Conservation (phyloP, 37 sponge, comb jelly and placozoan genomes). For the Chondrosia reniformis region DNA sequence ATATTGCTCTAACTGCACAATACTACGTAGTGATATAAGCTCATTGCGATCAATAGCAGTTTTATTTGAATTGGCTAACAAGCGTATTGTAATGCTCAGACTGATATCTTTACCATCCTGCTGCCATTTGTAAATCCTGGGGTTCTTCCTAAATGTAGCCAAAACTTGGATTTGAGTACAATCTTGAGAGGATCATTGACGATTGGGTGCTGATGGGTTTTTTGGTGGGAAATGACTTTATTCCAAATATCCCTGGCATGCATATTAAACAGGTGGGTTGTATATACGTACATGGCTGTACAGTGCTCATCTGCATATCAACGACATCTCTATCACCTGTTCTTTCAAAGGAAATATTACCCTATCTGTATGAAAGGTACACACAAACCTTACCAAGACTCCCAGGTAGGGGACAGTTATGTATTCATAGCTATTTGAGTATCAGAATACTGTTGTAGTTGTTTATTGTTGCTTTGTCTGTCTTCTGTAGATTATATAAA, state of each 20-base stretch:
- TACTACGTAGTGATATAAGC: too few relatives aligned
- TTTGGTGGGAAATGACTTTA: slow-evolving; percentile 97
- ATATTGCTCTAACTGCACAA: too few relatives aligned
- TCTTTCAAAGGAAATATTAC: slow-evolving; percentile 53
- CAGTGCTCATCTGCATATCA: too few relatives aligned
- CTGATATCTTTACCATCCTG: too few relatives aligned
- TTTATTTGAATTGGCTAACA: not conserved
- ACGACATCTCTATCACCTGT: too few relatives aligned
- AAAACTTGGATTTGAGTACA: slow-evolving; percentile 70
- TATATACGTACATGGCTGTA: not conserved
- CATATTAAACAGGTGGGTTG: slow-evolving; percentile 85
- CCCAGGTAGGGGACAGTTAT: slow-evolving; percentile 45
- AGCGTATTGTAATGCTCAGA: not conserved
- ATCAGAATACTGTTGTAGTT: not conserved
- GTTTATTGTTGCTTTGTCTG: too few relatives aligned
- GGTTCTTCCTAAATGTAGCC: too few relatives aligned
- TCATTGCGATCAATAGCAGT: too few relatives aligned
- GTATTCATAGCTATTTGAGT: not conserved
- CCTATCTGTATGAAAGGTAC: slow-evolving; percentile 72
- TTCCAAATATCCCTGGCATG: slow-evolving; percentile 92
- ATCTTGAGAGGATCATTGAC: slow-evolving; percentile 91
- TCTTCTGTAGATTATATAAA: slow-evolving; percentile 94
- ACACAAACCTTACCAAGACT: slow-evolving; percentile 63
- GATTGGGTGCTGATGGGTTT: slow-evolving; percentile 97
- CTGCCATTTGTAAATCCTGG: too few relatives aligned